phyloP scores from a whole-genome alignment of 2,113 vertebrate genomes.

The Microtus montanus region DNA sequence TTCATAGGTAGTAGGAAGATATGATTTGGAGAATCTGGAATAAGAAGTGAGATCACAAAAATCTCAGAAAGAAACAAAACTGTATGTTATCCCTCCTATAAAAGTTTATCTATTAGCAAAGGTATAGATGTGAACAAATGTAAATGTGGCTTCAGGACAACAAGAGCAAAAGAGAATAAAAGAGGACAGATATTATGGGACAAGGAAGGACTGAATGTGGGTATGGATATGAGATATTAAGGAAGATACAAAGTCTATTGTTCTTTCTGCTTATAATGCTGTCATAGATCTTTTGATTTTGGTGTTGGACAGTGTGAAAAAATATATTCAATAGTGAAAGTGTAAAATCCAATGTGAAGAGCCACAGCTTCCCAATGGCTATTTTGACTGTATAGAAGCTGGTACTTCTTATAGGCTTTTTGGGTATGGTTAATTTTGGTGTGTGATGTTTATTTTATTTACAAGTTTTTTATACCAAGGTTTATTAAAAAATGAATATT shows the following conservation, averaged over 20 bases:
- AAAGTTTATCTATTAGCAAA: not conserved
- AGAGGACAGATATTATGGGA: not conserved
- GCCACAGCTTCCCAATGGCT: not conserved
- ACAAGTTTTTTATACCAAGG: not conserved
- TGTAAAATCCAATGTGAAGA: not conserved
- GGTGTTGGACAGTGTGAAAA: not conserved
- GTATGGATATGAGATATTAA: not conserved
- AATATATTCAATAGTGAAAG: not conserved
- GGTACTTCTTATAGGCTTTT: not conserved
- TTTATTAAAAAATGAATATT: not conserved
- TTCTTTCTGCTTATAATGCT: not conserved
- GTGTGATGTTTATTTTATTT: not conserved
- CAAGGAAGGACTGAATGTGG: not conserved
- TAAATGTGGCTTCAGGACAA: not conserved
- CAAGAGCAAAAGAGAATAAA: not conserved
- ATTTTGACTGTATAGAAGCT: not conserved
- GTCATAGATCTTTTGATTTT: not conserved
- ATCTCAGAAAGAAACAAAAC: not conserved
- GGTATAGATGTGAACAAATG: accelerated
- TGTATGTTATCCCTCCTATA: not conserved
- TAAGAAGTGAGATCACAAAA: not conserved
- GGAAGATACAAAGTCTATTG: not conserved
- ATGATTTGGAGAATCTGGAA: not conserved
- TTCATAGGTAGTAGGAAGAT: not conserved
- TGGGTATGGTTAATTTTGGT: not conserved